Evolutionary conservation across 2,888 invertebrate genomes (phyloP), one percentile per base, ranked within the genome.

Genomic region (Pandemis corylana): DNA sequence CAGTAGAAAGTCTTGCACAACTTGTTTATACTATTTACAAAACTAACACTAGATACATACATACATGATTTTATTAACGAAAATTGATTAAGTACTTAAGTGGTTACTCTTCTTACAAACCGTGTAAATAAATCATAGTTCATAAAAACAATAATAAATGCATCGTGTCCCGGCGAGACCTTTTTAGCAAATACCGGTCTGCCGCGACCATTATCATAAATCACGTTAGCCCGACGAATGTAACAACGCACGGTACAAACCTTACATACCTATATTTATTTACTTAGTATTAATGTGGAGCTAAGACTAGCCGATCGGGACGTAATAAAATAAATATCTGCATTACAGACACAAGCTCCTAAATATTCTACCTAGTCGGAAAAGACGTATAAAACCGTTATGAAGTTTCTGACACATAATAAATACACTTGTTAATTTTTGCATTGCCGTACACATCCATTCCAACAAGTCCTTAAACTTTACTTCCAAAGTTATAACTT

Each of bases 131-230:
- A 56, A 44, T 62, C 64, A 46, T n/a, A 59, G 41, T 72, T 36
- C 15, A 70, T 70, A 70, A 66, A 61, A 49, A 56, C 7, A 56
- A 56, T 20, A 59, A 62, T 70, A 75, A 75, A 75, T 75, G 74
- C 74, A 69, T 65, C n/a, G 49, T 36, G 61, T 65, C 70, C 10
- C 83, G 84, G 82, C 80, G 76, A 59, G 86, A 87, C 90, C 77
- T 89, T 87, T 83, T 83, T 79, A 91, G 91, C 90, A 91, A 90
- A 91, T 91, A 82, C 82, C 82, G 84, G 89, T 89, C 85, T 68
- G 77, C 78, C 85, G 62, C 51, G 62, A 70, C 49, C 13, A 36
- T 56, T 13, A 46, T 13, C 74, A 56, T 64, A 28, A 46, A 49
- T 64, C 51, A 67, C 42, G 56, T 67, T 51, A 61, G 64, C 53